Conservation (phyloP, 2,888 invertebrate species). For the Anoncus sp. region DNA sequence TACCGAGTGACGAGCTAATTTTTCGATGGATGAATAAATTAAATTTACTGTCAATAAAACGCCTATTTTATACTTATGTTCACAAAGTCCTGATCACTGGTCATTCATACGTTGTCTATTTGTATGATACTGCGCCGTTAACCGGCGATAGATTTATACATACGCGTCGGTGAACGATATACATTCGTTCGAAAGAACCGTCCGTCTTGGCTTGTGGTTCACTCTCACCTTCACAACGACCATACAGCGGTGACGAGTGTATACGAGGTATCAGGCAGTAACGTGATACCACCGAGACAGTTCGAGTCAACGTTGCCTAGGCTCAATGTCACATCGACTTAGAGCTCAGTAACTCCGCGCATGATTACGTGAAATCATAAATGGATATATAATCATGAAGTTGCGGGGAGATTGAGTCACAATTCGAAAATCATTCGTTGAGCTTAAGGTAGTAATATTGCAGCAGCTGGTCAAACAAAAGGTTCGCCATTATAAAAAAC, state of each 20-base stretch:
- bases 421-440: too few species aligned
- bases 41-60: constrained; percentile 23
- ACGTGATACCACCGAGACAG: constrained; percentile 57
- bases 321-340: constrained; percentile 34
- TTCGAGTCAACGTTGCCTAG: constrained; percentile 33
- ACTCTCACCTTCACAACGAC: constrained; percentile 43
- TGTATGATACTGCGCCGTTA: not conserved
- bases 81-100: not conserved
- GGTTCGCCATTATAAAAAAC: too few species aligned
- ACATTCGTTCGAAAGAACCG: constrained; percentile 19
- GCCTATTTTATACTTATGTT: not conserved
- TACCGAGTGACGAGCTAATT: constrained; percentile 23
- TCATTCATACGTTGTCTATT: not conserved
- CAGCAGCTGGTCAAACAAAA: too few species aligned
- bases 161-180: constrained; percentile 22
- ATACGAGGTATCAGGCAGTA: constrained; percentile 48
- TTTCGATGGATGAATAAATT: constrained; percentile 45
- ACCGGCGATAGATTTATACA: not conserved
- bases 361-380: constrained; percentile 8
- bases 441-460: too few species aligned
- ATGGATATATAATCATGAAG: not conserved
- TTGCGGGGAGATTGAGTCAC: too few species aligned
- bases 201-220: constrained; percentile 25
- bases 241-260: constrained; percentile 43
- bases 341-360: constrained; percentile 12